These are phyloP conservation scores for Mixornis gularis DNA, from an alignment of 2,113 vertebrate genomes.

Conservation along the genomic window DNA sequence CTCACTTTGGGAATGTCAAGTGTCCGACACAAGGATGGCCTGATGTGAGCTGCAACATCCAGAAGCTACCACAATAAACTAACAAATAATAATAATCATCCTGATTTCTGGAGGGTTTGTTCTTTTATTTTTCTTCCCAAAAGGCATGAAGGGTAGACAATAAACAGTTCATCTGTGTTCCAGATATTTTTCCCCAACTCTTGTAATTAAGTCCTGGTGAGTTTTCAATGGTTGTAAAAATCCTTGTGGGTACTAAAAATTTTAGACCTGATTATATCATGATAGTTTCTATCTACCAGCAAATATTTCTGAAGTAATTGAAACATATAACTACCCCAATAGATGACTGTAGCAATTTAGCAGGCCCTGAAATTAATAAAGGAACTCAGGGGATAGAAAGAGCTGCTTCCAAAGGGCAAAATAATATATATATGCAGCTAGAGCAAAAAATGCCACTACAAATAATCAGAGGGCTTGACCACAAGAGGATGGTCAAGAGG, in stretches of 20 bases:
- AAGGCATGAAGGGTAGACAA: slow-evolving; percentile 5
- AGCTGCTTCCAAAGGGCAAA: neutral
- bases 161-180: slow-evolving; percentile 42
- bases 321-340: neutral
- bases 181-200: slow-evolving; percentile 15
- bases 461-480: neutral
- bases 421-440: neutral
- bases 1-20: rapidly evolving
- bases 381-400: neutral
- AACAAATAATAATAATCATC: slow-evolving; percentile 26
- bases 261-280: neutral
- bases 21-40: neutral
- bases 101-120: neutral
- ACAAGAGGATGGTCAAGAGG: neutral
- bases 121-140: neutral
- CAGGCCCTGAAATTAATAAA: neutral
- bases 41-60: neutral
- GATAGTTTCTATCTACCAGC: neutral
- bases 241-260: neutral
- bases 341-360: neutral
- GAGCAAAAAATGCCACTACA: neutral
- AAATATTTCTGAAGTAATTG: slow-evolving; percentile 23
- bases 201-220: neutral
- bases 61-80: neutral
- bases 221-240: slow-evolving; percentile 10